phyloP scores from a whole-genome alignment of 1,140 invertebrate species.

The Eriocheir sinensis region DNA sequence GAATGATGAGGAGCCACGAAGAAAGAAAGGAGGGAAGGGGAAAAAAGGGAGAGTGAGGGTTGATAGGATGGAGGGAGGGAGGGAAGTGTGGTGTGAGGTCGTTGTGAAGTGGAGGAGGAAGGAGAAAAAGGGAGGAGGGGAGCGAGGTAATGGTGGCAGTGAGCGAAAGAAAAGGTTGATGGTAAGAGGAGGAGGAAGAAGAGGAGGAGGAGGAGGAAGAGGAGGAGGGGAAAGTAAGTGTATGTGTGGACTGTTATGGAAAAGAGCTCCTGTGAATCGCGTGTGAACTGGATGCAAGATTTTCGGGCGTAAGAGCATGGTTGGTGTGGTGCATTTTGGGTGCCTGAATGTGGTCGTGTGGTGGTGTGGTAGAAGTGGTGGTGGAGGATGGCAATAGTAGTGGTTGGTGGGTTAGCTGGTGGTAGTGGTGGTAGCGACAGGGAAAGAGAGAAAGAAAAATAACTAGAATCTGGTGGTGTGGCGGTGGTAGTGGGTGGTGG shows the following conservation, averaged over 20 bases:
- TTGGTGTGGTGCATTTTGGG: neutral
- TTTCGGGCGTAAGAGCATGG: neutral
- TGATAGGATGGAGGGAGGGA: neutral
- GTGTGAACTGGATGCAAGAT: neutral
- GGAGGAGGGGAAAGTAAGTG: neutral
- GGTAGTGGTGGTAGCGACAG: neutral
- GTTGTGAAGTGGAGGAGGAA: neutral
- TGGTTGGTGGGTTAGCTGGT: neutral
- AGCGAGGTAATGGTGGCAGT: neutral
- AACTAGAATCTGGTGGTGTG: too few species aligned
- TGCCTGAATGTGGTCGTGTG: too few species aligned
- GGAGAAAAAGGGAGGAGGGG: neutral
- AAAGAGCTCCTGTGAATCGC: neutral
- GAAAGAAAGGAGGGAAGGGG: neutral
- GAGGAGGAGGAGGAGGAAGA: neutral
- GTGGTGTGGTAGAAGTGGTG: neutral
- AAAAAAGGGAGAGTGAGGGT: neutral
- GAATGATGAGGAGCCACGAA: constrained; percentile 12
- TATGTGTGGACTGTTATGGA: neutral
- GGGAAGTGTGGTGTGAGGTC: neutral
- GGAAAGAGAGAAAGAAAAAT: too few species aligned
- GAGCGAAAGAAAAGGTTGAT: neutral
- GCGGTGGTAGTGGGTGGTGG: neutral
- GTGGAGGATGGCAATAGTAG: too few species aligned
- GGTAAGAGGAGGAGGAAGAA: neutral